A percentile compares a stretch with the other conserved stretches of the same genome.
Evolutionary conservation across 2,888 invertebrate species (phyloP).

Genomic region (Nomada hirtipes): DNA sequence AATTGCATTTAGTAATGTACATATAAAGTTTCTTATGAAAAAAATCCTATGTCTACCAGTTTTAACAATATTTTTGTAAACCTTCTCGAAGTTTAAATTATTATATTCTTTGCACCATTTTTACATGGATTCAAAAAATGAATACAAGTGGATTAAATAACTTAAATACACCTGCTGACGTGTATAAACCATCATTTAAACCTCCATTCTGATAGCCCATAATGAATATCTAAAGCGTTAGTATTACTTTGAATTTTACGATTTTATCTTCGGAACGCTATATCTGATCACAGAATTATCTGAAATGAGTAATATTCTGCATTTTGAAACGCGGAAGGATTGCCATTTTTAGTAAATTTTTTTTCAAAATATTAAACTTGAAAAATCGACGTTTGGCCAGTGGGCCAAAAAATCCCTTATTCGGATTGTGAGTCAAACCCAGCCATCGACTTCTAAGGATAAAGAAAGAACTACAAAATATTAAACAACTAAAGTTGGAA

Average conservation of each 20-base stretch:
- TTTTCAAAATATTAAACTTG: neutral
- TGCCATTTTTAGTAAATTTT: neutral
- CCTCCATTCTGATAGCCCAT: neutral
- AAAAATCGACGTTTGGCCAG: slow-evolving; percentile 2
- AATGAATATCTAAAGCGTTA: neutral
- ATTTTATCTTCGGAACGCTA: neutral
- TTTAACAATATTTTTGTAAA: neutral
- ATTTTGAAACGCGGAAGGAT: neutral
- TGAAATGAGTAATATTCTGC: neutral
- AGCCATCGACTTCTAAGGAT: too few relatives aligned
- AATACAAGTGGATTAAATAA: neutral
- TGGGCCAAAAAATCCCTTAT: too few relatives aligned
- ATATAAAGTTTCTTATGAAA: neutral
- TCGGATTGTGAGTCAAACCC: too few relatives aligned
- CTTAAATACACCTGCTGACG: neutral
- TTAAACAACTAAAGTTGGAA: too few relatives aligned
- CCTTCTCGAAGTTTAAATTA: neutral
- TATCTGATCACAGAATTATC: neutral
- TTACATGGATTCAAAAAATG: neutral
- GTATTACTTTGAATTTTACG: neutral
- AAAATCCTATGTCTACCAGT: neutral
- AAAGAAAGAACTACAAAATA: too few relatives aligned
- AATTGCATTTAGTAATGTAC: too few relatives aligned
- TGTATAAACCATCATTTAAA: neutral
- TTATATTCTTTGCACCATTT: neutral